These are phyloP conservation scores for Orestias chungarensis DNA, from an alignment of 2,797 vertebrate species.

Conservation along the genomic window DNA sequence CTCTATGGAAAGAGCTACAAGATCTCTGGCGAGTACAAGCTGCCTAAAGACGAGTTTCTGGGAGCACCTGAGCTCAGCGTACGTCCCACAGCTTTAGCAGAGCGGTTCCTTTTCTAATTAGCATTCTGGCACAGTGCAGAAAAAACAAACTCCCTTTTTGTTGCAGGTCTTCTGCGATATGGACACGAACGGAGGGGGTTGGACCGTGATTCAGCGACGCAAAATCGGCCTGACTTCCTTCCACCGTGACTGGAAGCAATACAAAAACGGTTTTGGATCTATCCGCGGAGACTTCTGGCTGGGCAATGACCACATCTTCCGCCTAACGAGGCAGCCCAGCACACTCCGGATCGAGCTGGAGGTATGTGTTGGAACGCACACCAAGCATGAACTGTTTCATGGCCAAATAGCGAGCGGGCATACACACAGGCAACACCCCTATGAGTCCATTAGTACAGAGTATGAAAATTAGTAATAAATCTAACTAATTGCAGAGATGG, in stretches of 20 bases:
- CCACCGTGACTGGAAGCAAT: conserved; percentile 94
- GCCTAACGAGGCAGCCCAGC: conserved; percentile 89
- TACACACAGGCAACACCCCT: conserved; percentile 22
- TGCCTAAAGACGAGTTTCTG: conserved; percentile 94
- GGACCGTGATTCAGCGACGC: conserved; percentile 95
- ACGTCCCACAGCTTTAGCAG: conserved; percentile 54
- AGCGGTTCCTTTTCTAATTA: not conserved
- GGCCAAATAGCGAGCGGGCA: conserved; percentile 15
- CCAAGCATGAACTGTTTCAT: conserved; percentile 19
- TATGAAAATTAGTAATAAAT: conserved; percentile 41
- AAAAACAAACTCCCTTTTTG: conserved; percentile 11
- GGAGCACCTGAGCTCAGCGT: conserved; percentile 91
- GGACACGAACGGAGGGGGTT: conserved; percentile 93
- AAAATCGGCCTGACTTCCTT: conserved; percentile 93
- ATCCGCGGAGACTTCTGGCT: conserved; percentile 97
- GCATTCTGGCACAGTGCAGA: not conserved
- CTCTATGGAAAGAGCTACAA: conserved; percentile 92
- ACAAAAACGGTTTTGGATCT: conserved; percentile 92
- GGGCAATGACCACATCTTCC: conserved; percentile 94
- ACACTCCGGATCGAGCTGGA: conserved; percentile 91
- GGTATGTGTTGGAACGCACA: conserved; percentile 72
- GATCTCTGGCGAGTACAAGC: conserved; percentile 94
- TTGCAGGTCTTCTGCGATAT: conserved; percentile 94
- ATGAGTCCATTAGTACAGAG: not conserved
- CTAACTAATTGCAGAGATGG: conserved; percentile 7